Conservation (phyloP, 2,797 vertebrate genomes). For the Melopsittacus undulatus region DNA sequence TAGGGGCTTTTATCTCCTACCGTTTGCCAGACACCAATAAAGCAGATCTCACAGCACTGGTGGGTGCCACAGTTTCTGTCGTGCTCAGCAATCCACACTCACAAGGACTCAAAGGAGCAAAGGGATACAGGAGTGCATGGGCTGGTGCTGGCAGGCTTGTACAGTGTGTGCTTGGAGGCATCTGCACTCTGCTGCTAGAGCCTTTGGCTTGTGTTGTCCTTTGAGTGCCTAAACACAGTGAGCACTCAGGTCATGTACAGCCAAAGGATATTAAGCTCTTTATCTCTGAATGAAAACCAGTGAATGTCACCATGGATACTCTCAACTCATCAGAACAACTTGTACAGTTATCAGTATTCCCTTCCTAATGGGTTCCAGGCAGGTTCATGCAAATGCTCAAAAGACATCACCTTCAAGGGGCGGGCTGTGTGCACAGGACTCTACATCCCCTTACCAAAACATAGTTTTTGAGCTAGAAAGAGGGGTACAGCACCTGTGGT, state of each 20-base stretch:
- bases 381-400: neutral
- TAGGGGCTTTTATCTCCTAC: neutral
- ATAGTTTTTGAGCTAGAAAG: neutral
- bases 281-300: neutral
- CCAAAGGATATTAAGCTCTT: neutral
- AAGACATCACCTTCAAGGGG: neutral
- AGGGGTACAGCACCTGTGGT: neutral
- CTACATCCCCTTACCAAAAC: neutral
- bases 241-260: accelerated
- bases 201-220: neutral
- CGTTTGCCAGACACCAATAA: neutral
- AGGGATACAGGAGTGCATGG: accelerated
- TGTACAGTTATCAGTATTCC: neutral
- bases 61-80: accelerated
- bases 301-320: neutral
- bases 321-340: neutral
- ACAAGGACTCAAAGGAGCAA: neutral
- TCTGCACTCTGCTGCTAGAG: neutral
- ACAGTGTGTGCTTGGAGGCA: neutral
- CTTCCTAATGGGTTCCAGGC: neutral
- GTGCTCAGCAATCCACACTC: neutral
- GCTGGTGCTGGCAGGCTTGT: neutral
- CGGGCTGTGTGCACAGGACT: neutral
- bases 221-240: accelerated
- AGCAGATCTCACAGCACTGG: neutral